phyloP scores from a whole-genome alignment of 2,888 invertebrate species.

The Hirtodrosophila cameraria region DNA sequence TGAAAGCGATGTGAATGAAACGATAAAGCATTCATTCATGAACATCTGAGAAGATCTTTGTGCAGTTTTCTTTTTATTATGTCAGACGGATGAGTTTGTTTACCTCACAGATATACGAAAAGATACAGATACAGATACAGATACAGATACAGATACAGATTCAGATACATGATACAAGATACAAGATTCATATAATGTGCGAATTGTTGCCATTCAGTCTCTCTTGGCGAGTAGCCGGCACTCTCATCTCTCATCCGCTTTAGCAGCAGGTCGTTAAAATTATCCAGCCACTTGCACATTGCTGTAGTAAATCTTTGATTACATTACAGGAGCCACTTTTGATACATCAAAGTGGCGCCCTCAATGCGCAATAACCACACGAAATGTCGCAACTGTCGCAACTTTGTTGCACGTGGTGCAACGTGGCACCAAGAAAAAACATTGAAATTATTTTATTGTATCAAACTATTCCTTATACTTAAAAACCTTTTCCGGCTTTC shows the following conservation, averaged over 20 bases:
- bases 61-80: slow-evolving; percentile 34
- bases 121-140: slow-evolving; percentile 18
- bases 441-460: too few relatives aligned
- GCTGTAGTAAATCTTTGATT: slow-evolving; percentile 38
- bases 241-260: slow-evolving; percentile 8
- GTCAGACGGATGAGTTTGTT: slow-evolving; percentile 60
- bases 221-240: background rate
- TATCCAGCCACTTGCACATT: slow-evolving; percentile 45
- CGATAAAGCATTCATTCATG: slow-evolving; percentile 48
- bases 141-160: slow-evolving; percentile 30
- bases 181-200: slow-evolving; percentile 43
- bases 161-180: slow-evolving; percentile 15
- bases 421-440: slow-evolving; percentile 10
- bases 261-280: slow-evolving; percentile 38
- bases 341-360: slow-evolving; percentile 33
- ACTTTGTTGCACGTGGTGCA: slow-evolving; percentile 24
- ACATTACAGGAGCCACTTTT: slow-evolving; percentile 10
- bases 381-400: slow-evolving; percentile 3
- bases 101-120: slow-evolving; percentile 47
- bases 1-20: slow-evolving; percentile 28
- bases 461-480: too few relatives aligned
- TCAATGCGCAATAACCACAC: slow-evolving; percentile 22
- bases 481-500: too few relatives aligned
- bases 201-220: slow-evolving; percentile 27
- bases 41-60: slow-evolving; percentile 54